Conservation (phyloP, 2,888 invertebrate genomes). For the Drosophila atroscutellata region DNA sequence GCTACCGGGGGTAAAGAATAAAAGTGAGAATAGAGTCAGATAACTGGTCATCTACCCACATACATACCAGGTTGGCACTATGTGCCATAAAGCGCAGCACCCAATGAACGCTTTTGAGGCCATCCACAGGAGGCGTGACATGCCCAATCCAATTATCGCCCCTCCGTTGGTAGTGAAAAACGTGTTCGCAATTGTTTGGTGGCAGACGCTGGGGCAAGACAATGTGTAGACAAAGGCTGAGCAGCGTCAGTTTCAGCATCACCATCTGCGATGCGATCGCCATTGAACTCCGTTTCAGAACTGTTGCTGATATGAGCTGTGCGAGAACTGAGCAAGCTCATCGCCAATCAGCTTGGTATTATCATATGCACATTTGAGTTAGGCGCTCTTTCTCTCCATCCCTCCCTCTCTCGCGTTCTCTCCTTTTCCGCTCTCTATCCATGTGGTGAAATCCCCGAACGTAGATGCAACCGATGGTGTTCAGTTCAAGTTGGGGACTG, state of each 20-base stretch:
- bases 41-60: neutral
- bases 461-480: constrained; percentile 1
- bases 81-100: constrained; percentile 33
- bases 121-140: constrained; percentile 39
- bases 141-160: constrained; percentile 50
- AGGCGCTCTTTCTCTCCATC: neutral
- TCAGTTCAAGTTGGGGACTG: constrained; percentile 24
- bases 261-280: constrained; percentile 7
- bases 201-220: constrained; percentile 48
- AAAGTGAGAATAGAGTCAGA: neutral
- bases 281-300: constrained; percentile 42
- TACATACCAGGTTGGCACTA: constrained; percentile 30
- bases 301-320: constrained; percentile 48
- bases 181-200: constrained; percentile 40
- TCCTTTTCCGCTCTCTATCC: neutral
- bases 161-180: constrained; percentile 54
- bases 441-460: constrained; percentile 36
- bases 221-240: constrained; percentile 35
- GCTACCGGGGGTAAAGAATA: constrained; percentile 25
- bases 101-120: constrained; percentile 48
- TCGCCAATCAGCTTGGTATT: constrained; percentile 10
- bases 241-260: constrained; percentile 13
- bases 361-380: constrained; percentile 9
- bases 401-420: neutral
- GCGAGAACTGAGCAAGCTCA: constrained; percentile 47